These are phyloP conservation scores for Hafferia zeledoni DNA, from an alignment of 2,797 vertebrate species.

Conservation along the genomic window DNA sequence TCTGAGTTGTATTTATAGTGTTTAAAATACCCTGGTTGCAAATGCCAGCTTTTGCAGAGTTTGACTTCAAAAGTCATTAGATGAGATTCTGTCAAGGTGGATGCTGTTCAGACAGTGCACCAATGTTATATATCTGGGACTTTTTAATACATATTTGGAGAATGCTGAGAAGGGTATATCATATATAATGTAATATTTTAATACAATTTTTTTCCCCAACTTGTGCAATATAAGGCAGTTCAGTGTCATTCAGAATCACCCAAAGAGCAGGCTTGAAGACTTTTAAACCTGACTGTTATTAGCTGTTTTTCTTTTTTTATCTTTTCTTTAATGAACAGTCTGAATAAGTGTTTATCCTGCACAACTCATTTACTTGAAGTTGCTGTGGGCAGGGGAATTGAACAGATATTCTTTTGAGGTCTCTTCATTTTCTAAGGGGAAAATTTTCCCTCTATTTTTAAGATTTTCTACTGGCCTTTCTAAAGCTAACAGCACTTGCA, in stretches of 20 bases:
- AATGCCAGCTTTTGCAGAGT: neutral
- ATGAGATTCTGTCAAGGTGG: neutral
- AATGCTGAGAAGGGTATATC: neutral
- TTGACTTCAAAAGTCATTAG: neutral
- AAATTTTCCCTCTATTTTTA: neutral
- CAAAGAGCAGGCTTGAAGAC: neutral
- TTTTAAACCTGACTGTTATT: neutral
- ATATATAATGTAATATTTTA: neutral
- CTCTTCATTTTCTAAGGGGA: neutral
- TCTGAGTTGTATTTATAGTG: neutral
- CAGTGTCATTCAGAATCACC: neutral
- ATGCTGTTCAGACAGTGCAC: neutral
- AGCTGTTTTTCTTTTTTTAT: neutral
- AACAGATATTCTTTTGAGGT: neutral
- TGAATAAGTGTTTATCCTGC: neutral
- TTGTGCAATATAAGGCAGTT: neutral
- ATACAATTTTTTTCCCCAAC: neutral
- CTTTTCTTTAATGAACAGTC: neutral
- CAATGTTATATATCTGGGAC: neutral
- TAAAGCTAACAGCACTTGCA: neutral
- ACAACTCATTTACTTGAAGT: neutral
- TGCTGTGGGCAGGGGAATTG: neutral
- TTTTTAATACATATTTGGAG: neutral
- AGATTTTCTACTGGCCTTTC: neutral
- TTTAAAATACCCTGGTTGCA: neutral